A percentile compares a stretch with the other conserved stretches of the same genome.
Conservation (phyloP, 1,140 invertebrate genomes). For the Carposina sasakii region DNA sequence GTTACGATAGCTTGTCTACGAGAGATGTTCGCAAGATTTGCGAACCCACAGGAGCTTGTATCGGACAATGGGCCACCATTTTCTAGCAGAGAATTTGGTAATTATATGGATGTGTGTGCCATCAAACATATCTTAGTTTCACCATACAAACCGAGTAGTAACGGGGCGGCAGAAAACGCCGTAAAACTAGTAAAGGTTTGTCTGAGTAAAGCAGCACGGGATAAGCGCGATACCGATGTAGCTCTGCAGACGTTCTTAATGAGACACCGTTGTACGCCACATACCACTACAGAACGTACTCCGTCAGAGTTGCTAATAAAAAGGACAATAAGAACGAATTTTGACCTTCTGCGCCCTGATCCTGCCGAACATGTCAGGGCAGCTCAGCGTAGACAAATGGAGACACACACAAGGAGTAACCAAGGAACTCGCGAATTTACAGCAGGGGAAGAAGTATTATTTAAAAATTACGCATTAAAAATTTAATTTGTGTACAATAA, state of each 20-base stretch:
- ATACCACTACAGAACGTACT: neutral
- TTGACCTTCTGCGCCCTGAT: neutral
- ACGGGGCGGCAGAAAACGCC: slow-evolving; percentile 32
- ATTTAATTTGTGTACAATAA: no score
- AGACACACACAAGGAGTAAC: no score
- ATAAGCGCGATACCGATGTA: neutral
- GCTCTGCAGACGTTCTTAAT: neutral
- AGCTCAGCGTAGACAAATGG: neutral
- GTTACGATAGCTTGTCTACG: neutral
- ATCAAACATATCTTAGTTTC: slow-evolving; percentile 19
- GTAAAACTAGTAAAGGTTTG: slow-evolving; percentile 28
- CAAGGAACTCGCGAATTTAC: no score
- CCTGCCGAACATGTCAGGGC: neutral
- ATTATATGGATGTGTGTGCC: neutral
- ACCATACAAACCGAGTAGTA: slow-evolving; percentile 23
- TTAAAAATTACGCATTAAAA: no score
- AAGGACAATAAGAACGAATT: neutral
- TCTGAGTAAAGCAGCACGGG: slow-evolving; percentile 13
- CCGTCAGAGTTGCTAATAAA: neutral
- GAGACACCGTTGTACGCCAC: neutral
- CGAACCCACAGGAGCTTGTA: neutral
- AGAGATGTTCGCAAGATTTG: neutral
- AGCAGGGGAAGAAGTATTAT: no score
- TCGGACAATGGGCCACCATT: neutral
- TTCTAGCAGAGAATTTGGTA: neutral